Conservation (phyloP, 2,113 vertebrate species). For the Xiphophorus hellerii region DNA sequence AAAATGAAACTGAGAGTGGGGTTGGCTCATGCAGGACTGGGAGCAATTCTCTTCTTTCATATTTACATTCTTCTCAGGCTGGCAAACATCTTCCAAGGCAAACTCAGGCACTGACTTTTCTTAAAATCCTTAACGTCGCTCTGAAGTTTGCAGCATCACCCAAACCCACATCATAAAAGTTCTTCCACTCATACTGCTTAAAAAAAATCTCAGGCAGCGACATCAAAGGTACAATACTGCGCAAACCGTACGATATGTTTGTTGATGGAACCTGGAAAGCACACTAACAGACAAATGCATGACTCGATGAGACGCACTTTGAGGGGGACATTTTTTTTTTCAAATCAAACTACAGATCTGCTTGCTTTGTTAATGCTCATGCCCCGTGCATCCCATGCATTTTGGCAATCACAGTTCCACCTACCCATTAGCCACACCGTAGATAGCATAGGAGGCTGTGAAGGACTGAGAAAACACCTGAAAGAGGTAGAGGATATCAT, state of each 20-base stretch:
- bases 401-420: constrained; percentile 72
- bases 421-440: constrained; percentile 84
- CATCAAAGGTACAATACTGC: constrained; percentile 29
- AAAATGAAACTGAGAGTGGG: constrained; percentile 55
- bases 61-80: constrained; percentile 35
- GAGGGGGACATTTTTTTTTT: background rate
- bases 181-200: constrained; percentile 39
- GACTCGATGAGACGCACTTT: constrained; percentile 55
- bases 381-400: constrained; percentile 82
- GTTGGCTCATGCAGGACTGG: constrained; percentile 72
- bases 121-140: constrained; percentile 36
- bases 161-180: constrained; percentile 26
- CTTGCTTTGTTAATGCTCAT: constrained; percentile 72
- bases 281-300: constrained; percentile 65
- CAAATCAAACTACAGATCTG: constrained; percentile 46
- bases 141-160: constrained; percentile 31
- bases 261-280: constrained; percentile 40
- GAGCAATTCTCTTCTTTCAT: constrained; percentile 26
- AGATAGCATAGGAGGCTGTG: constrained; percentile 84
- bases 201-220: constrained; percentile 65
- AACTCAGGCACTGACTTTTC: constrained; percentile 49
- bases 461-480: constrained; percentile 86
- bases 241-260: constrained; percentile 29
- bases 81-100: constrained; percentile 60
- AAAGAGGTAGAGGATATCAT: constrained; percentile 79